phyloP scores from a whole-genome alignment of 2,888 invertebrate species.

The Esperia sulphurella region DNA sequence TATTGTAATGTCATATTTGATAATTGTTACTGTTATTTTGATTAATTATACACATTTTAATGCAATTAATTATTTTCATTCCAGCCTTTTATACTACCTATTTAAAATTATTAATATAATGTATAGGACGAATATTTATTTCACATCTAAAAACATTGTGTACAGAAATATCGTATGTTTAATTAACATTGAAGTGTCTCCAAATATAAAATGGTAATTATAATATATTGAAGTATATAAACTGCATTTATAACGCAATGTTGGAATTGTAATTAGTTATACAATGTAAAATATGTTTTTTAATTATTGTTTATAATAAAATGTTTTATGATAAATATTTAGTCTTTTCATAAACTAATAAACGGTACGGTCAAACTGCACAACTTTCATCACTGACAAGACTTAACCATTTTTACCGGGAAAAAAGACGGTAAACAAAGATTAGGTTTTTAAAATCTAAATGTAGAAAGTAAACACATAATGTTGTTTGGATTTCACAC shows the following conservation, averaged over 20 bases:
- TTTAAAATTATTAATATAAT: not conserved
- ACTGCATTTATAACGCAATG: conserved; percentile 70
- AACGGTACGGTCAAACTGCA: too few relatives aligned
- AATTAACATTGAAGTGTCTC: conserved; percentile 18
- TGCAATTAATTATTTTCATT: conserved; percentile 26
- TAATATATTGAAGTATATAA: conserved; percentile 34
- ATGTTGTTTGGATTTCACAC: too few relatives aligned
- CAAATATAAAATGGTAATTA: conserved; percentile 17
- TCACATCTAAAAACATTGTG: conserved; percentile 11
- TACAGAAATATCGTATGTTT: conserved; percentile 18
- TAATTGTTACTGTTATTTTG: conserved; percentile 18
- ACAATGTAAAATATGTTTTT: conserved; percentile 63
- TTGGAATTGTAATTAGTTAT: conserved; percentile 64
- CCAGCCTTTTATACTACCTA: conserved; percentile 21
- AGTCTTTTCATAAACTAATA: conserved; percentile 14
- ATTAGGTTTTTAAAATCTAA: too few relatives aligned
- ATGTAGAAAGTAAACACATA: too few relatives aligned
- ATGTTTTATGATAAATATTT: conserved; percentile 57
- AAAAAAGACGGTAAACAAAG: too few relatives aligned
- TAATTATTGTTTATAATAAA: conserved; percentile 78
- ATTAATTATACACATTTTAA: conserved; percentile 16
- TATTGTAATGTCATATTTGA: conserved; percentile 6
- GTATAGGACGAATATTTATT: not conserved
- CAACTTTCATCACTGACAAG: too few relatives aligned
- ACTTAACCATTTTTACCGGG: too few relatives aligned